Conservation (phyloP, 2,797 vertebrate species). For the Epinephelus coioides region DNA sequence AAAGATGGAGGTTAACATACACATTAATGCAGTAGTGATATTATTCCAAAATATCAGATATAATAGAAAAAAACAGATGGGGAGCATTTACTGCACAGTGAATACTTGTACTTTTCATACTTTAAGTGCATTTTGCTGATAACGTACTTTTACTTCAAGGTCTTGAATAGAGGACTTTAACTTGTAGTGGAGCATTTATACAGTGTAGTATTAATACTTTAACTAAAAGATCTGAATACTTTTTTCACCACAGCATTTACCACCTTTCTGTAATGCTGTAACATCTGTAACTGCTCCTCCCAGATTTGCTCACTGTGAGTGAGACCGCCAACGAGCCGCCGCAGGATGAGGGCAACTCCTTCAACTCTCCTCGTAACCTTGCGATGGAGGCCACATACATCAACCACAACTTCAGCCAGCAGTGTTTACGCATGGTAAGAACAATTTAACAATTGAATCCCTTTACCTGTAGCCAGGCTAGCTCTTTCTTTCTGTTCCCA, state of each 20-base stretch:
- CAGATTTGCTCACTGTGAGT: slow-evolving; percentile 96
- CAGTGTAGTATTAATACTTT: no score
- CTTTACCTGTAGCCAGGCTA: background rate
- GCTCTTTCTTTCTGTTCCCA: background rate
- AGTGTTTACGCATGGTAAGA: slow-evolving; percentile 94
- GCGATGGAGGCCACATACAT: slow-evolving; percentile 99
- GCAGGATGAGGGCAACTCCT: slow-evolving; percentile 97
- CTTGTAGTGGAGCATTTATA: no score
- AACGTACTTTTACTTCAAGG: no score
- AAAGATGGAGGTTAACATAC: no score
- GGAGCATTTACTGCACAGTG: no score
- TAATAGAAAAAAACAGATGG: no score
- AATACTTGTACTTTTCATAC: background rate
- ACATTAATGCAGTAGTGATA: no score
- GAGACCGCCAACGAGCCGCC: slow-evolving; percentile 99
- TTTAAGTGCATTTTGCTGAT: no score
- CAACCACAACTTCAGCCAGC: slow-evolving; percentile 99
- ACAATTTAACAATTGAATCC: background rate
- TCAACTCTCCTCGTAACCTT: slow-evolving; percentile 97
- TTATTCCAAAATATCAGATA: no score
- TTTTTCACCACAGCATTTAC: background rate
- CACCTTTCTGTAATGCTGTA: background rate
- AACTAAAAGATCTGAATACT: background rate
- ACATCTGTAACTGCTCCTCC: background rate
- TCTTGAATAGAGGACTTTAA: no score